These are phyloP conservation scores for human (Homo sapiens) DNA, from an alignment of 2,113 vertebrate genomes.

Conservation along the genomic window GRCh38 chr12:96054001-96054500, in stretches of 20 bases:
- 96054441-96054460: background rate
- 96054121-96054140: background rate
- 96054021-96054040: background rate
- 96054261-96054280: background rate
- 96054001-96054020: background rate
- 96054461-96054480: conserved; percentile 11
- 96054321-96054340: background rate
- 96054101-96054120: conserved; percentile 41
- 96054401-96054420: background rate
- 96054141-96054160: conserved; percentile 20
- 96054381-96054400: background rate
- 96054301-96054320: background rate
- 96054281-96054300: background rate
- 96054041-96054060: background rate
- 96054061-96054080: background rate
- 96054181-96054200: conserved; percentile 60
- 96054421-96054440: background rate
- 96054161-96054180: conserved; percentile 44
- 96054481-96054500: conserved; percentile 42
- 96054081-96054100: background rate
- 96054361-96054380: background rate
- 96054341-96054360: background rate
- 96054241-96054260: background rate
- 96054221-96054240: conserved; percentile 28
- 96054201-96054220: conserved; percentile 35